Evolutionary conservation across 2,888 invertebrate genomes (phyloP).

Genomic region (Limnephilus rhombicus): DNA sequence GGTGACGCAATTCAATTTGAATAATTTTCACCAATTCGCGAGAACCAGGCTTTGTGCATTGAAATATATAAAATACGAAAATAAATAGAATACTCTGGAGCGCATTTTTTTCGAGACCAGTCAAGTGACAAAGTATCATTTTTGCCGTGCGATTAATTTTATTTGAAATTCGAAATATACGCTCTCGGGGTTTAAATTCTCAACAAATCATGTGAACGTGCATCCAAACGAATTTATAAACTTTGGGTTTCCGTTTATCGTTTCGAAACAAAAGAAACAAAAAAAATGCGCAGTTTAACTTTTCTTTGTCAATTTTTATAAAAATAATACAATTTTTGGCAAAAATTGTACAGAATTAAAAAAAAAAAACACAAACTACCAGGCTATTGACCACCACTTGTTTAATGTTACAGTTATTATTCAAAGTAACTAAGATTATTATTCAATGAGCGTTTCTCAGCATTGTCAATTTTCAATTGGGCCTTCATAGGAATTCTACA

Average conservation of each 20-base stretch:
- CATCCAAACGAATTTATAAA: background rate
- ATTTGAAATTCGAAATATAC: background rate
- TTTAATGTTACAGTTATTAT: background rate
- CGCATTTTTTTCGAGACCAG: background rate
- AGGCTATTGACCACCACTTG: too few species aligned
- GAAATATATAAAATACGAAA: background rate
- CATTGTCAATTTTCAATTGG: background rate
- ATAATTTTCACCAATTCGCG: background rate
- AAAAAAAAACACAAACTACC: too few species aligned
- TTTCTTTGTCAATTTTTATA: too few species aligned
- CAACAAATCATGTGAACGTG: background rate
- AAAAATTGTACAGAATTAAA: too few species aligned
- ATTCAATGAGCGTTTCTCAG: background rate
- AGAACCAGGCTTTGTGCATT: background rate
- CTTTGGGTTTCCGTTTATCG: too few species aligned
- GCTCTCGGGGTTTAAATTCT: background rate
- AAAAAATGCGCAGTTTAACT: too few species aligned
- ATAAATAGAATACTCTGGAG: background rate
- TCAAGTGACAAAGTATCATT: conserved; percentile 1
- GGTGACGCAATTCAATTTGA: background rate
- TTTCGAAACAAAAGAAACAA: too few species aligned
- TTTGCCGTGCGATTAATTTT: background rate
- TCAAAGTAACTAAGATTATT: background rate
- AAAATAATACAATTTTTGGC: too few species aligned
- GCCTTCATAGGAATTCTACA: background rate